Conservation (phyloP, 2,797 vertebrate genomes). For the Neopelma chrysocephalum region DNA sequence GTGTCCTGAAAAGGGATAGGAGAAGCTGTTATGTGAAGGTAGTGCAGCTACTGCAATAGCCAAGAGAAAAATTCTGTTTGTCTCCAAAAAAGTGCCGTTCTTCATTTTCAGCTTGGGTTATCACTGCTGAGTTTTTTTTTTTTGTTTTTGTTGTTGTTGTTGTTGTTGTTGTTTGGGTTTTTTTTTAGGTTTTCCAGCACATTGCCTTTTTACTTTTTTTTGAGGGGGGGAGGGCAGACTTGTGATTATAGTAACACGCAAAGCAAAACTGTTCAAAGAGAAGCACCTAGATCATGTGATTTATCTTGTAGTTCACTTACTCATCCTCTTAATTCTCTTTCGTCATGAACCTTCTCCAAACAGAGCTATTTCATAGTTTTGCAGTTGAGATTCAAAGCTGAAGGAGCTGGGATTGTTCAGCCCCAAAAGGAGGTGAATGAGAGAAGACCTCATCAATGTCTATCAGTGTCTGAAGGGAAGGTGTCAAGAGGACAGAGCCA, state of each 20-base stretch:
- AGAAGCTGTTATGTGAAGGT: neutral
- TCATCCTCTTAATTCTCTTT: neutral
- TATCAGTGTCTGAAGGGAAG: neutral
- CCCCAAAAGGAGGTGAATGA: neutral
- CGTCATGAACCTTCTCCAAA: neutral
- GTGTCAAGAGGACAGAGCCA: neutral
- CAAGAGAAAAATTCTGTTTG: neutral
- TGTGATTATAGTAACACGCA: neutral
- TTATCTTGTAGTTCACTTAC: neutral
- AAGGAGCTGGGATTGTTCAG: neutral
- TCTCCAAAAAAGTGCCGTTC: neutral
- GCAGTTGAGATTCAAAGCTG: neutral
- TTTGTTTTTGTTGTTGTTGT: too few species aligned
- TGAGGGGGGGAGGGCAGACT: too few species aligned
- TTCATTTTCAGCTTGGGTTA: neutral
- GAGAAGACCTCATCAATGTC: neutral
- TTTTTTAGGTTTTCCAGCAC: neutral
- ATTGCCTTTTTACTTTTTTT: neutral
- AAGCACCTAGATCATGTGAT: neutral
- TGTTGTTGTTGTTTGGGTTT: too few species aligned
- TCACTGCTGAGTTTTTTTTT: neutral
- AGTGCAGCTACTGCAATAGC: neutral
- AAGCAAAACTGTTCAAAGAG: neutral
- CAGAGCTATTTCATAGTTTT: neutral
- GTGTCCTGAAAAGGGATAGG: neutral